Evolutionary conservation across 2,797 vertebrate genomes (phyloP).

Genomic region (Cyprinodon diabolis): DNA sequence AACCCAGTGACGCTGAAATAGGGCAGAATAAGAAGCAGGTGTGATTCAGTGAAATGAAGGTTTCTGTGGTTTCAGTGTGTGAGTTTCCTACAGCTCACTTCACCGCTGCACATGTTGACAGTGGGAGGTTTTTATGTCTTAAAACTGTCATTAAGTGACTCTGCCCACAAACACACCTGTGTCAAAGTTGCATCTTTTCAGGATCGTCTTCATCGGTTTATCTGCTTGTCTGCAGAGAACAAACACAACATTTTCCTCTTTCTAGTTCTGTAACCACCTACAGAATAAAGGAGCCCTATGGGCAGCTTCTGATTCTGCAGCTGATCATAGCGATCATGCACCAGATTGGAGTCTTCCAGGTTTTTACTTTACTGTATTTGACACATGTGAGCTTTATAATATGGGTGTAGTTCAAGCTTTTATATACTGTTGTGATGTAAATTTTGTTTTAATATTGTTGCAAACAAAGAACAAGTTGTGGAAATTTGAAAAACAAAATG

Average conservation of each 20-base stretch:
- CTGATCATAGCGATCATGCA: neutral
- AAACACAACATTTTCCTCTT: neutral
- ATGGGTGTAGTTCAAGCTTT: neutral
- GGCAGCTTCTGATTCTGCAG: neutral
- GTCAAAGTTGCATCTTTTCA: constrained; percentile 24
- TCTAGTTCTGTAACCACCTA: neutral
- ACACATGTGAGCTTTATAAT: neutral
- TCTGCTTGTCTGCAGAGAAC: neutral
- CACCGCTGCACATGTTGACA: neutral
- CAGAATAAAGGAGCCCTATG: no score
- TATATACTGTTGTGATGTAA: neutral
- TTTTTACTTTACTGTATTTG: neutral
- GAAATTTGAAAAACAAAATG: no score
- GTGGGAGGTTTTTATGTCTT: neutral
- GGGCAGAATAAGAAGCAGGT: neutral
- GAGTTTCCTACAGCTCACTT: neutral
- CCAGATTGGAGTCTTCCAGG: neutral
- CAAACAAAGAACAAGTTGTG: no score
- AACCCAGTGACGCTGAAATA: neutral
- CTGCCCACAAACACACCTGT: constrained; percentile 43
- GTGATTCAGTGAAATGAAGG: neutral
- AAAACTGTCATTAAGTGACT: neutral
- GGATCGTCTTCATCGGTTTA: neutral
- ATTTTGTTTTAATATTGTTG: no score
- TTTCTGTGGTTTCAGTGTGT: neutral